Conservation (phyloP, 2,797 vertebrate species). For the Parauchenoglanis punctatus region DNA sequence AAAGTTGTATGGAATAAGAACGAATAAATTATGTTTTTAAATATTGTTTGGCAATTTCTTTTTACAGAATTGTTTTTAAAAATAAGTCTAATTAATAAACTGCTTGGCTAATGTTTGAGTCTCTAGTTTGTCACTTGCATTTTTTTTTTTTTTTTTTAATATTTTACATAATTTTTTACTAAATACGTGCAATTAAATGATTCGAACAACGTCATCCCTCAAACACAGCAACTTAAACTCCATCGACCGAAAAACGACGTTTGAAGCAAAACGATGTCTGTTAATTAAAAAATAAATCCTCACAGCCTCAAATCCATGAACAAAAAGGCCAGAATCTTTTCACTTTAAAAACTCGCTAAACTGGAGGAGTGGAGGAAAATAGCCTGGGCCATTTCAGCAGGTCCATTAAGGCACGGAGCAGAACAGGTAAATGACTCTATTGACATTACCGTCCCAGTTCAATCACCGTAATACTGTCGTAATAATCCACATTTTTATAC, state of each 20-base stretch:
- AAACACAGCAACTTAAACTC: neutral
- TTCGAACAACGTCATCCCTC: neutral
- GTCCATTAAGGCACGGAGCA: conserved; percentile 70
- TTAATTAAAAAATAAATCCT: conserved; percentile 1
- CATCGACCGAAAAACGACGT: neutral
- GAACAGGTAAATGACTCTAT: conserved; percentile 72
- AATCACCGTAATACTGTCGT: conserved; percentile 75
- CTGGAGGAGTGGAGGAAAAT: conserved; percentile 66
- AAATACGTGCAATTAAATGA: neutral
- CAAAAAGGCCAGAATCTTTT: conserved; percentile 30
- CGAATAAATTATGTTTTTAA: neutral
- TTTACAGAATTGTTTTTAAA: too few species aligned
- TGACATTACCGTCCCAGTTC: conserved; percentile 73
- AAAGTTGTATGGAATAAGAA: neutral
- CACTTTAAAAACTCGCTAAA: conserved; percentile 37
- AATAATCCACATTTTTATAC: conserved; percentile 72
- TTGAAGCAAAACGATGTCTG: neutral
- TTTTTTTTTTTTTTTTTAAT: neutral
- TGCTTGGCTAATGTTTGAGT: neutral
- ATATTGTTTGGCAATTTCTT: neutral
- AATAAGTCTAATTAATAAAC: neutral
- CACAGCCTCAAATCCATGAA: neutral
- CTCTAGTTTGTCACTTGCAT: neutral
- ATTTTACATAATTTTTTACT: neutral
- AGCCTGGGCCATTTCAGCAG: conserved; percentile 66